Percentiles rank a stretch among this genome's conserved stretches.
phyloP scores from a whole-genome alignment of 2,888 invertebrate genomes.

The Halocaridina rubra region DNA sequence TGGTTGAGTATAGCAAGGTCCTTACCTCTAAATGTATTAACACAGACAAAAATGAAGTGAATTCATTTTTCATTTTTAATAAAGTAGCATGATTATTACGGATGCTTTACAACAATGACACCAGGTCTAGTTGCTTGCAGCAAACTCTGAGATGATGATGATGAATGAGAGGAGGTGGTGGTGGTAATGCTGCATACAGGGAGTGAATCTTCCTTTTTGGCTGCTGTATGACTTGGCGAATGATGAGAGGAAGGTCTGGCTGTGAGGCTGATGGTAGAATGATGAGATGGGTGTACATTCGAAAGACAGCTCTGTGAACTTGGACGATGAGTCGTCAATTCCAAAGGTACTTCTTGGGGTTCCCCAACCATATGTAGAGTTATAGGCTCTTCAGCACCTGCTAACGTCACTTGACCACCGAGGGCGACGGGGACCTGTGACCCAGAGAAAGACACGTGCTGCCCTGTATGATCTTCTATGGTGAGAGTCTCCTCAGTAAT shows the following conservation, averaged over 20 bases:
- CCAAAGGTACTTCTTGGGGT: constrained; percentile 63
- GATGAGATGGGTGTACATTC: constrained; percentile 11
- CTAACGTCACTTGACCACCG: constrained; percentile 26
- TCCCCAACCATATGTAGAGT: constrained; percentile 60
- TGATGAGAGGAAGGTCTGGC: constrained; percentile 22
- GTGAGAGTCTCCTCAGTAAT: constrained; percentile 63
- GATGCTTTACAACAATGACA: constrained; percentile 63
- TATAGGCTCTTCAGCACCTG: constrained; percentile 47
- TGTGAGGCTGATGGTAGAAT: constrained; percentile 43
- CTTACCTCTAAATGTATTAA: constrained; percentile 41
- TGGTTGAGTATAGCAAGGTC: constrained; percentile 6
- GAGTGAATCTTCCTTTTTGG: background rate
- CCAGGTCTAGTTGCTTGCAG: constrained; percentile 60
- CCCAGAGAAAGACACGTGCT: constrained; percentile 22
- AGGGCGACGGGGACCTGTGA: constrained; percentile 38
- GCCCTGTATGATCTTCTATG: constrained; percentile 56
- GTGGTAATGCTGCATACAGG: constrained; percentile 52
- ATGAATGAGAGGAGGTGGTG: constrained; percentile 23
- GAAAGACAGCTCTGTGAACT: constrained; percentile 2
- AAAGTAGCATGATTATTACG: constrained; percentile 38
- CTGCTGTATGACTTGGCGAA: constrained; percentile 6
- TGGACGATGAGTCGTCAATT: constrained; percentile 55
- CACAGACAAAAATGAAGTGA: constrained; percentile 33
- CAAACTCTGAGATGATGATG: constrained; percentile 29
- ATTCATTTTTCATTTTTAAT: too few species aligned